These are phyloP conservation scores for Onychostoma macrolepis DNA, from an alignment of 2,113 vertebrate species.

Conservation along the genomic window DNA sequence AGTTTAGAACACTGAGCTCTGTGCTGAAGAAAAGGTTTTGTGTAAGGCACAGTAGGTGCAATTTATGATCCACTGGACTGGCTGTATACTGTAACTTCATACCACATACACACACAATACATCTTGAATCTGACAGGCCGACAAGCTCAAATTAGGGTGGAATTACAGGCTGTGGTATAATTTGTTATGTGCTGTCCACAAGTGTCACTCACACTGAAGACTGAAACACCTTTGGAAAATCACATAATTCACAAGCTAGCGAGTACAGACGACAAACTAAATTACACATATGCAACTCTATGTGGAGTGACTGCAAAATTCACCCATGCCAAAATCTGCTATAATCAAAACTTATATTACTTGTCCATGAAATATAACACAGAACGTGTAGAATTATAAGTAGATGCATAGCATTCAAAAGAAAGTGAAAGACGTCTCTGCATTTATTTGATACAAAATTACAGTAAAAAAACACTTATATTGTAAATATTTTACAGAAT, in stretches of 20 bases:
- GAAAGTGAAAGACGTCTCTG: too few relatives aligned
- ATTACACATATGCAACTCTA: slow-evolving; percentile 1
- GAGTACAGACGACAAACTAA: neutral
- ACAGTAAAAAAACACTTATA: too few relatives aligned
- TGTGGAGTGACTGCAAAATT: neutral
- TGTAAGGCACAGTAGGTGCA: neutral
- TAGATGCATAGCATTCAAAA: neutral
- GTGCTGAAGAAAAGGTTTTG: slow-evolving; percentile 14
- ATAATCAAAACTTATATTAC: neutral
- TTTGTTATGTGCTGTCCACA: slow-evolving; percentile 66
- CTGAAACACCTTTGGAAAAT: slow-evolving; percentile 71
- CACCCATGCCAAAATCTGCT: neutral
- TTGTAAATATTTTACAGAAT: neutral
- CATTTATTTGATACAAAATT: too few relatives aligned
- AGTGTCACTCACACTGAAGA: slow-evolving; percentile 55
- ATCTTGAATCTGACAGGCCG: slow-evolving; percentile 56
- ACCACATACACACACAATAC: slow-evolving; percentile 36
- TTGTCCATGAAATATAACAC: neutral
- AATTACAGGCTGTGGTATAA: slow-evolving; percentile 66
- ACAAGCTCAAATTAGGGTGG: slow-evolving; percentile 69
- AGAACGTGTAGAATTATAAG: neutral
- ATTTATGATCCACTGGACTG: slow-evolving; percentile 7
- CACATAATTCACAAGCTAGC: slow-evolving; percentile 53
- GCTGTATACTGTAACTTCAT: neutral
- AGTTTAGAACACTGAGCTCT: slow-evolving; percentile 2